phyloP scores from a whole-genome alignment of 2,888 invertebrate species.

The Torymus aiolomorphi region DNA sequence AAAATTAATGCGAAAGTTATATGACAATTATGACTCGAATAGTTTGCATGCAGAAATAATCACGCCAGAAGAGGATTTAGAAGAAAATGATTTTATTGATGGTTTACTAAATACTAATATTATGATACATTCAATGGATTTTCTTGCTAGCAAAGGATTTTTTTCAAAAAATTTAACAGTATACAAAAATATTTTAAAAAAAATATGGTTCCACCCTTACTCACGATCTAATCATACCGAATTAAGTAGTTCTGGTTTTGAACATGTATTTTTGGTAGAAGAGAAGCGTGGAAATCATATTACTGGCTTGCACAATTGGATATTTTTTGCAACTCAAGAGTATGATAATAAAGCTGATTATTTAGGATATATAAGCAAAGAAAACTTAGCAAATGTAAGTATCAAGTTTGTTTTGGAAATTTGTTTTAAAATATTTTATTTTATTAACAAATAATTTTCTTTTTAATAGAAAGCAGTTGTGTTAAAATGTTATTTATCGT shows the following conservation, averaged over 20 bases:
- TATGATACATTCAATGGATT: conserved; percentile 60
- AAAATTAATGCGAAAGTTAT: conserved; percentile 58
- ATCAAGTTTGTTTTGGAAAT: conserved; percentile 3
- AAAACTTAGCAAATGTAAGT: conserved; percentile 68
- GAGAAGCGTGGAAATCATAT: conserved; percentile 74
- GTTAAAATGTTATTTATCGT: conserved; percentile 71
- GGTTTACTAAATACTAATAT: conserved; percentile 56
- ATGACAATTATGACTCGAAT: conserved; percentile 63
- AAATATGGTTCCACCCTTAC: conserved; percentile 75
- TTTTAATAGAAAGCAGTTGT: conserved; percentile 70
- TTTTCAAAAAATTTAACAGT: conserved; percentile 59
- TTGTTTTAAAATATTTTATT: not conserved
- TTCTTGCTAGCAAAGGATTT: conserved; percentile 61
- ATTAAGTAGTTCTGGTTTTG: conserved; percentile 79
- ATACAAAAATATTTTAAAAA: conserved; percentile 65
- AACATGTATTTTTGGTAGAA: conserved; percentile 81
- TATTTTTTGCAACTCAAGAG: conserved; percentile 77
- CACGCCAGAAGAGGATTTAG: conserved; percentile 57
- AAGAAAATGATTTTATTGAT: conserved; percentile 62
- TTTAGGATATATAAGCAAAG: conserved; percentile 70
- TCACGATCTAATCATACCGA: conserved; percentile 67
- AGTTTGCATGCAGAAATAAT: conserved; percentile 56
- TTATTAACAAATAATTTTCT: conserved; percentile 27
- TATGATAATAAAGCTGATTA: conserved; percentile 73
- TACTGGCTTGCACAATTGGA: conserved; percentile 80